Evolutionary conservation across 2,797 vertebrate species (phyloP).

Genomic region (Trichosurus vulpecula): DNA sequence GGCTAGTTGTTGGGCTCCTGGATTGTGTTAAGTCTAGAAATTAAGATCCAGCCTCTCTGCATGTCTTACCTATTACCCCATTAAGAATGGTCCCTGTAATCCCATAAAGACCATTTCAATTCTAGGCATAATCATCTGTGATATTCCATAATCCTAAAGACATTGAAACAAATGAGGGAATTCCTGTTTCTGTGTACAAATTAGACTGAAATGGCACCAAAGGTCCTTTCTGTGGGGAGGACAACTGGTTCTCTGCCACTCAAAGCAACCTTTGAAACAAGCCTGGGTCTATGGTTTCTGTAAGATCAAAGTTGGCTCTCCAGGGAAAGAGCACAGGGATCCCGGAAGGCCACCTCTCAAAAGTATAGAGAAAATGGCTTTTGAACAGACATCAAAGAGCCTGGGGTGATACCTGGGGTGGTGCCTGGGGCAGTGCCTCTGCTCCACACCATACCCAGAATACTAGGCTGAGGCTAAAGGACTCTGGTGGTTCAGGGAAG

Average conservation of each 20-base stretch:
- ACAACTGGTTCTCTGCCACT: neutral
- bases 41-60: neutral
- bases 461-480: neutral
- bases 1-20: neutral
- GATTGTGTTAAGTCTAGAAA: neutral
- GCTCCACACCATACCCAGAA: neutral
- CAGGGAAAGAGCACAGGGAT: neutral
- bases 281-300: neutral
- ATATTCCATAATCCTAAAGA: neutral
- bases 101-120: neutral
- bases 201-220: neutral
- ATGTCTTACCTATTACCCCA: neutral
- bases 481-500: neutral
- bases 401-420: neutral
- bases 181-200: neutral
- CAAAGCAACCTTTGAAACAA: neutral
- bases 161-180: neutral
- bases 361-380: neutral
- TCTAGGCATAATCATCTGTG: neutral
- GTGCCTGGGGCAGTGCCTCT: neutral
- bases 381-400: neutral
- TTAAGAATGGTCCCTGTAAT: neutral
- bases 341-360: neutral
- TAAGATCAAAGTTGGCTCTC: neutral
- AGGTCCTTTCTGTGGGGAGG: neutral